Percentiles rank a stretch among this genome's conserved stretches.
Evolutionary conservation across 1,140 invertebrate species (phyloP).

Genomic region (Varroa destructor): DNA sequence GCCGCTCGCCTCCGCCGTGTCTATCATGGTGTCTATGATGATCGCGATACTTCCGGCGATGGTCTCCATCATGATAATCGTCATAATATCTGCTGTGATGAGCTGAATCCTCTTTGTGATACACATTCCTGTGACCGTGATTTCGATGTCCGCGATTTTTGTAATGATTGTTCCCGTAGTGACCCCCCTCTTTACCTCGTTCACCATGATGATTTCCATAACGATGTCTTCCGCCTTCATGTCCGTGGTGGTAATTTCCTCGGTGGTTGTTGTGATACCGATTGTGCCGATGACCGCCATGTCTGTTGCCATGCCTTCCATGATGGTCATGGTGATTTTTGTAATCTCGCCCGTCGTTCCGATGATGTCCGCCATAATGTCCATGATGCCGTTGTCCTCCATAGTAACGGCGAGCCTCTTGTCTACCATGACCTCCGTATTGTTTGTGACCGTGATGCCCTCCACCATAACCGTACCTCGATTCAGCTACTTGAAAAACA

Average conservation of each 20-base stretch:
- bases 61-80: slow-evolving; percentile 30
- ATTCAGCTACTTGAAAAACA: slow-evolving; percentile 1
- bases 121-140: slow-evolving; percentile 35
- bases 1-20: slow-evolving; percentile 9
- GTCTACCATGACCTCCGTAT: slow-evolving; percentile 13
- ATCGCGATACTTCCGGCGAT: slow-evolving; percentile 33
- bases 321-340: slow-evolving; percentile 20
- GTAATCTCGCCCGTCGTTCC: slow-evolving; percentile 4
- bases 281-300: slow-evolving; percentile 31
- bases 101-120: slow-evolving; percentile 35
- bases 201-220: slow-evolving; percentile 31
- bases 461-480: neutral
- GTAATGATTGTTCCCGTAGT: slow-evolving; percentile 33
- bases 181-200: slow-evolving; percentile 30
- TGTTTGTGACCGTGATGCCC: slow-evolving; percentile 16
- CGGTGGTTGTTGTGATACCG: slow-evolving; percentile 32
- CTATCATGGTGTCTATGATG: slow-evolving; percentile 30
- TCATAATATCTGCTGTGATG: slow-evolving; percentile 33
- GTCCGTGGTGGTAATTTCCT: slow-evolving; percentile 31
- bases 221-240: slow-evolving; percentile 32
- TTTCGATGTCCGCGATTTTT: slow-evolving; percentile 30
- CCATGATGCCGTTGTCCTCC: slow-evolving; percentile 21
- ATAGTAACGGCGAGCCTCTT: neutral
- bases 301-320: slow-evolving; percentile 31
- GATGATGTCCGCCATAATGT: slow-evolving; percentile 16